These are phyloP conservation scores for Platycheirus albimanus DNA, from an alignment of 2,888 invertebrate species.

Conservation along the genomic window DNA sequence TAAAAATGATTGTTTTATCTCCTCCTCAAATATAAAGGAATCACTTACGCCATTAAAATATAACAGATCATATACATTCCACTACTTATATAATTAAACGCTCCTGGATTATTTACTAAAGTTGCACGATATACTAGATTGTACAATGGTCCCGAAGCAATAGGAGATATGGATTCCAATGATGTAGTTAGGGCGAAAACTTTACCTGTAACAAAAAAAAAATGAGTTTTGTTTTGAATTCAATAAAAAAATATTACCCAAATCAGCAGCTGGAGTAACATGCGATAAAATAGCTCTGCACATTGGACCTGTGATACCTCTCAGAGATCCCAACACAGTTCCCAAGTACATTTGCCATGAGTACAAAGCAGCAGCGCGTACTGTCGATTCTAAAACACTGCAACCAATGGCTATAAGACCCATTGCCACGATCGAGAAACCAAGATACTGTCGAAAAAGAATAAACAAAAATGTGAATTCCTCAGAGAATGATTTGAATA, in stretches of 20 bases:
- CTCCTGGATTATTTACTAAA: conserved; percentile 84
- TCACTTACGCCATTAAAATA: conserved; percentile 84
- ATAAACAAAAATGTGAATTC: too few relatives aligned
- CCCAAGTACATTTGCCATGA: conserved; percentile 81
- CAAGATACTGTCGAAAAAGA: conserved; percentile 75
- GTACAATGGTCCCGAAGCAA: conserved; percentile 86
- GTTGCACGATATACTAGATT: conserved; percentile 85
- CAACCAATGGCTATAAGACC: conserved; percentile 79
- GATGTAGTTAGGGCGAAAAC: conserved; percentile 88
- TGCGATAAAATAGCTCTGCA: conserved; percentile 82
- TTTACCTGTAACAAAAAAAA: conserved; percentile 82
- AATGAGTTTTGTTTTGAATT: neutral
- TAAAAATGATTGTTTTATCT: neutral
- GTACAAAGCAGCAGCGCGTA: conserved; percentile 80
- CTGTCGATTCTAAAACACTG: conserved; percentile 80
- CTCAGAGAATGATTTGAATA: too few relatives aligned
- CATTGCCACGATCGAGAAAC: conserved; percentile 80
- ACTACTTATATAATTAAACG: conserved; percentile 85
- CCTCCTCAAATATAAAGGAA: too few relatives aligned
- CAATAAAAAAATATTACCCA: conserved; percentile 79
- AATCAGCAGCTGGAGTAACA: conserved; percentile 80
- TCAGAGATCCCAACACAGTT: conserved; percentile 79
- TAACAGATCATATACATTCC: conserved; percentile 83
- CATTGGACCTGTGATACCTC: conserved; percentile 81
- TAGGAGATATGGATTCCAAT: conserved; percentile 86